These are phyloP conservation scores for Mastacembelus armatus DNA, from an alignment of 2,797 vertebrate species.

Conservation along the genomic window DNA sequence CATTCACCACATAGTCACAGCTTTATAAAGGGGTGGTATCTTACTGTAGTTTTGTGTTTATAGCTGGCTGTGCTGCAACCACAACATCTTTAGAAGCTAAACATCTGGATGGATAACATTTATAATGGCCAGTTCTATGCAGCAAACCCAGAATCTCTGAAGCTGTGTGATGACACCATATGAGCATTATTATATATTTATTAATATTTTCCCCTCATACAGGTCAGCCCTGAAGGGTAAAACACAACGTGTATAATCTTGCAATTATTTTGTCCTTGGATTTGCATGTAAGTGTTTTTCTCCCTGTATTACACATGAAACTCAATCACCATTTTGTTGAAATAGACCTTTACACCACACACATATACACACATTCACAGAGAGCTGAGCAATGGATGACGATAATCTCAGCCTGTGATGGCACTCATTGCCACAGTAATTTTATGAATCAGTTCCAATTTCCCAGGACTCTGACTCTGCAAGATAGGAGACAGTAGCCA, in stretches of 20 bases:
- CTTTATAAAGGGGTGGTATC: too few species aligned
- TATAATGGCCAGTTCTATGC: background rate
- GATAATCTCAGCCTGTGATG: constrained; percentile 56
- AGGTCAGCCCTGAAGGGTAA: background rate
- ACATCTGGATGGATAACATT: too few species aligned
- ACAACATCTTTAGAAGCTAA: too few species aligned
- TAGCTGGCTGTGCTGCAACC: too few species aligned
- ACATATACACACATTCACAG: constrained; percentile 4
- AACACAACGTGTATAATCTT: background rate
- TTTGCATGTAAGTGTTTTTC: background rate
- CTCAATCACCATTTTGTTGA: constrained; percentile 25
- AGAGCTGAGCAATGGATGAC: constrained; percentile 40
- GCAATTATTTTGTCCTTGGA: background rate
- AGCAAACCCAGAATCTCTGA: too few species aligned
- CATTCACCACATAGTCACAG: too few species aligned
- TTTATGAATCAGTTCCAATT: constrained; percentile 64
- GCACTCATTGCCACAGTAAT: constrained; percentile 52
- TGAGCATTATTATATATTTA: background rate
- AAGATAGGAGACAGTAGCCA: constrained; percentile 43
- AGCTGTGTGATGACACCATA: background rate
- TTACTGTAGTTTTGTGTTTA: background rate
- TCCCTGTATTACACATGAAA: constrained; percentile 4
- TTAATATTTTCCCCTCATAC: background rate
- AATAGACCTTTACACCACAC: background rate
- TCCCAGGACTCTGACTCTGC: constrained; percentile 55